A percentile compares a stretch with the other conserved stretches of the same genome.
These are phyloP conservation scores for Pomacea maculata DNA, from an alignment of 1,140 invertebrate species.

Conservation along the genomic window DNA sequence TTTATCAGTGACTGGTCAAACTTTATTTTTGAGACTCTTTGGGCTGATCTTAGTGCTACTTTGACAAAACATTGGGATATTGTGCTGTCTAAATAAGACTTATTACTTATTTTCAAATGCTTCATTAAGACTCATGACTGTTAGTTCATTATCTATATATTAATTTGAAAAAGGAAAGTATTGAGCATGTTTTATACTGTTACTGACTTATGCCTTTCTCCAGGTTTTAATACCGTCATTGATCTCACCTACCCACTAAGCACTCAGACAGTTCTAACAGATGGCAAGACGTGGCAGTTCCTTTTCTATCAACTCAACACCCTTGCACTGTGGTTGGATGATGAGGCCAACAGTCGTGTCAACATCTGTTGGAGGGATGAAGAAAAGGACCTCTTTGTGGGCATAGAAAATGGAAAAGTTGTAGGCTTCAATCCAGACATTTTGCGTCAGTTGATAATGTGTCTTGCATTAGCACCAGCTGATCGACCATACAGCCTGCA, in stretches of 20 bases:
- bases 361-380: conserved; percentile 86
- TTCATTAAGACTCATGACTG: too few relatives aligned
- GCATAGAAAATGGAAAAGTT: conserved; percentile 77
- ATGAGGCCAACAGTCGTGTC: conserved; percentile 73
- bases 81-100: too few relatives aligned
- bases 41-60: too few relatives aligned
- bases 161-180: too few relatives aligned
- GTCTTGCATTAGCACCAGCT: conserved; percentile 77
- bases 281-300: conserved; percentile 85
- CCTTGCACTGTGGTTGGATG: conserved; percentile 71
- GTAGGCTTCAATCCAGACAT: conserved; percentile 80
- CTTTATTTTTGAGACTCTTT: too few relatives aligned
- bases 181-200: neutral
- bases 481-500: conserved; percentile 74
- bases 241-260: conserved; percentile 89
- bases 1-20: too few relatives aligned
- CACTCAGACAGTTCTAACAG: conserved; percentile 84
- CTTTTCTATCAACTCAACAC: conserved; percentile 91
- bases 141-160: too few relatives aligned
- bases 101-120: too few relatives aligned
- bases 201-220: conserved; percentile 17
- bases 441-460: conserved; percentile 77
- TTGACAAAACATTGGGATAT: neutral
- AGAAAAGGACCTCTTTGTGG: conserved; percentile 78
- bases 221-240: conserved; percentile 85